Evolutionary conservation across 2,113 vertebrate species (phyloP).

Genomic region (Castor canadensis): DNA sequence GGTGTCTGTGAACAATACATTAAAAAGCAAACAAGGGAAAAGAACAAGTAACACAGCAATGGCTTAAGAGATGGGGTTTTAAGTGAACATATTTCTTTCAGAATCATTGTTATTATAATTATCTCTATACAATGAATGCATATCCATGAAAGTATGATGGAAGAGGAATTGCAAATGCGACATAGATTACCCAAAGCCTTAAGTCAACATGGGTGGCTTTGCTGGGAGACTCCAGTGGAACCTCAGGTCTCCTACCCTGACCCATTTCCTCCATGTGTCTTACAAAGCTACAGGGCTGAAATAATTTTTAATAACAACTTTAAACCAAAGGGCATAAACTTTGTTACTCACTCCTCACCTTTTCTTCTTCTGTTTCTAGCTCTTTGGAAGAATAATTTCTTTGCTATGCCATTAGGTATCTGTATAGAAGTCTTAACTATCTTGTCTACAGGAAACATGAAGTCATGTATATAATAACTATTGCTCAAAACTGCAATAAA

Average conservation of each 20-base stretch:
- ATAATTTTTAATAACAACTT: background rate
- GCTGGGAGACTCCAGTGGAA: background rate
- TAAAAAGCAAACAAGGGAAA: background rate
- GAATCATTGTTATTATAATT: background rate
- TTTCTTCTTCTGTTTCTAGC: background rate
- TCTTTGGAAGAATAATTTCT: background rate
- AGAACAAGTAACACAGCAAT: background rate
- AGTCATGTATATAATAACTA: background rate
- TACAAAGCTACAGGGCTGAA: background rate
- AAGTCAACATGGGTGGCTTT: background rate
- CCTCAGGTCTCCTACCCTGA: background rate
- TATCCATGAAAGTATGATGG: background rate
- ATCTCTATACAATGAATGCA: background rate
- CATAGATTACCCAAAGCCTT: background rate
- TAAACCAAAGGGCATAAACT: background rate
- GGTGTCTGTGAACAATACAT: background rate
- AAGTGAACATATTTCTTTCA: background rate
- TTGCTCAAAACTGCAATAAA: background rate
- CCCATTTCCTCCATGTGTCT: background rate
- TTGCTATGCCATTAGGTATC: background rate
- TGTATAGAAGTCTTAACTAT: background rate
- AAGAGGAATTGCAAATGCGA: background rate
- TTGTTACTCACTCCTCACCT: background rate
- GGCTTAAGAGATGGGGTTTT: background rate
- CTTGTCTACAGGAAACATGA: background rate